Base-by-base conservation (phyloP, 2,888 invertebrate genomes). In the Quadroppia sp. region DNA sequence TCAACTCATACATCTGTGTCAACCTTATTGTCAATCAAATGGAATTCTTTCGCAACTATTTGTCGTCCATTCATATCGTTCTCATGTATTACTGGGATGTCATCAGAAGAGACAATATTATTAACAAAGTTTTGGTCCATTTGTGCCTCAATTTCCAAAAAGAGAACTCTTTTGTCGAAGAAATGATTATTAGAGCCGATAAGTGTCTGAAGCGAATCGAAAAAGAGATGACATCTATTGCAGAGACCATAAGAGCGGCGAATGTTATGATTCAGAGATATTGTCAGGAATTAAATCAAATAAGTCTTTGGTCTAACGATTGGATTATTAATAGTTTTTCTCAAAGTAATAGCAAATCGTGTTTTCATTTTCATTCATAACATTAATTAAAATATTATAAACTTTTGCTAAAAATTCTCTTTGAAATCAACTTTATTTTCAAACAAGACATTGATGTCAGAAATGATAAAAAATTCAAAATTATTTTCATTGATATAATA, bases 21-120 rank as follows among this genome's bases (percentile, higher is more conserved):
- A n/a, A 67, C n/a, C 36, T 67, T 36, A 67, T 67, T 67, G 25
- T 67, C 13, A 36, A 36, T 36, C 67, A 67, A 42, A 15, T 67
- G 23, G 67, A 67, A 7, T 67, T 67, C 20, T 36, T 23, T 67
- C 67, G 67, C 6, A 67, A 67, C 42, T 67, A 40, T 17, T 40
- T 67, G 42, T 36, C 40, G n/a, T 9, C 67, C 11, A 42, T 67
- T 67, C 15, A 67, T 23, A 42, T 67, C 36, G 25, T 67, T 20
- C 23, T 67, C 23, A 32, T 67, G 20, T 67, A 67, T 36, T 67
- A 67, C 67, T 67, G 67, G 67, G 42, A 67, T 67, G 32, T 67
- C 40, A 13, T 67, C 25, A 36, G 67, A 23, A 67, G 23, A 36
- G 67, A 67, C 67, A 67, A 42, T 20, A 40, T 67, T 20, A 42